A percentile compares a stretch with the other conserved stretches of the same genome.
Conservation (phyloP, 2,797 vertebrate genomes). For the Pseudochromis fuscus region DNA sequence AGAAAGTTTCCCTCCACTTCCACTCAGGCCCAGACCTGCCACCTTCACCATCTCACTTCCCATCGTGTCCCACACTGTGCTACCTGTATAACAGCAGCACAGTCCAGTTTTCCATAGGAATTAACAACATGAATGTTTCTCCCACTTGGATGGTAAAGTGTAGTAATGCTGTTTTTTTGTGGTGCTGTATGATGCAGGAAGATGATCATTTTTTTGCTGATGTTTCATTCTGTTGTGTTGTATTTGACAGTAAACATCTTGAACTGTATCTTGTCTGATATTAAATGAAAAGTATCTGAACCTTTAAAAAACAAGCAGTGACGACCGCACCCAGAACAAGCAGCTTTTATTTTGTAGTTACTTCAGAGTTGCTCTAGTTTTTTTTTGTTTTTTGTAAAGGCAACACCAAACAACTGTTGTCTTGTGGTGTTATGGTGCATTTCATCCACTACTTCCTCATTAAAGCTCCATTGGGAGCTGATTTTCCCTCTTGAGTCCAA, state of each 20-base stretch:
- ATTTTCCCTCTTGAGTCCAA: slow-evolving; percentile 74
- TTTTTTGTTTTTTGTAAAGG: neutral
- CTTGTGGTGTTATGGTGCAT: slow-evolving; percentile 46
- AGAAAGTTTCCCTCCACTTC: slow-evolving; percentile 70
- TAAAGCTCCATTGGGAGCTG: slow-evolving; percentile 76
- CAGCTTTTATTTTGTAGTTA: neutral
- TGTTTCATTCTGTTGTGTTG: neutral
- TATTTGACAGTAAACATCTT: neutral
- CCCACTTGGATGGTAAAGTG: neutral
- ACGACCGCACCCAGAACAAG: no score
- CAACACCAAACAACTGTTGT: slow-evolving; percentile 39
- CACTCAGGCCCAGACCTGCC: slow-evolving; percentile 74
- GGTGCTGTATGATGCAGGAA: neutral
- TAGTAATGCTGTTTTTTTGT: neutral
- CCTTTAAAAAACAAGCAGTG: neutral
- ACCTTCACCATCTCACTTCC: no score
- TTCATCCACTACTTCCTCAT: slow-evolving; percentile 78
- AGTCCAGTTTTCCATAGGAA: neutral
- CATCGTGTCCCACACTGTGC: no score
- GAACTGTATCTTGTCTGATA: neutral
- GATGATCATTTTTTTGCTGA: neutral
- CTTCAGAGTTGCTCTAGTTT: neutral
- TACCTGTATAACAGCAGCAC: neutral
- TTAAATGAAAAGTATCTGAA: neutral
- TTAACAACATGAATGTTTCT: slow-evolving; percentile 1